These are phyloP conservation scores for Pseudomugil gertrudae DNA, from an alignment of 2,797 vertebrate genomes.

Conservation along the genomic window DNA sequence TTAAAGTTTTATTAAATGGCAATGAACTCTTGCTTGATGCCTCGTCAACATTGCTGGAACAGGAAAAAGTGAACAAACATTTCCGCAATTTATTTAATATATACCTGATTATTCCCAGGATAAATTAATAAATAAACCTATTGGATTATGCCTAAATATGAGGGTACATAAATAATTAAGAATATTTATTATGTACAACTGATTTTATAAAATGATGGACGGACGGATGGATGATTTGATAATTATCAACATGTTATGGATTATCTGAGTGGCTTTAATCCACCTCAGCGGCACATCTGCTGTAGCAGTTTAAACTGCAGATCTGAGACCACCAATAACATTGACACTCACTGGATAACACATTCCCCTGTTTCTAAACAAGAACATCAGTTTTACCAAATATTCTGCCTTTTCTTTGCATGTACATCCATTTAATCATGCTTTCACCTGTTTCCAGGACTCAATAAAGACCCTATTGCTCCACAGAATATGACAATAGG, in stretches of 20 bases:
- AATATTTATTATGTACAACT: too few relatives aligned
- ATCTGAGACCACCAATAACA: constrained; percentile 18
- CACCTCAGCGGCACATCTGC: constrained; percentile 18
- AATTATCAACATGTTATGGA: constrained; percentile 24
- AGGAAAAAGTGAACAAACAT: too few relatives aligned
- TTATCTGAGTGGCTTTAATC: constrained; percentile 21
- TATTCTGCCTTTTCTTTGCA: constrained; percentile 24
- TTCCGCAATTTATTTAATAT: neutral
- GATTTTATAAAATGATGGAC: too few relatives aligned
- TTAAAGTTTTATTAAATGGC: too few relatives aligned
- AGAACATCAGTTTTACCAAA: constrained; percentile 33
- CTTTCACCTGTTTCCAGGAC: constrained; percentile 45
- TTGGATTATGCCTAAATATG: neutral
- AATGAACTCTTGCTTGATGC: too few relatives aligned
- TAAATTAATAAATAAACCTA: neutral
- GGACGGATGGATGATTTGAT: too few relatives aligned
- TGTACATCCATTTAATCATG: constrained; percentile 42
- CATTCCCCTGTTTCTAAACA: constrained; percentile 27
- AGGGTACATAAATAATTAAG: too few relatives aligned
- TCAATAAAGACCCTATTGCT: constrained; percentile 46
- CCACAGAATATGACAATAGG: constrained; percentile 59
- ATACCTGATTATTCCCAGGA: neutral
- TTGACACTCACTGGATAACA: constrained; percentile 26
- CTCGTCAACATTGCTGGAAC: too few relatives aligned
- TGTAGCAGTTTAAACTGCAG: constrained; percentile 15